Evolutionary conservation across 1,140 invertebrate species (phyloP).

Genomic region (Ridgeia piscesae): DNA sequence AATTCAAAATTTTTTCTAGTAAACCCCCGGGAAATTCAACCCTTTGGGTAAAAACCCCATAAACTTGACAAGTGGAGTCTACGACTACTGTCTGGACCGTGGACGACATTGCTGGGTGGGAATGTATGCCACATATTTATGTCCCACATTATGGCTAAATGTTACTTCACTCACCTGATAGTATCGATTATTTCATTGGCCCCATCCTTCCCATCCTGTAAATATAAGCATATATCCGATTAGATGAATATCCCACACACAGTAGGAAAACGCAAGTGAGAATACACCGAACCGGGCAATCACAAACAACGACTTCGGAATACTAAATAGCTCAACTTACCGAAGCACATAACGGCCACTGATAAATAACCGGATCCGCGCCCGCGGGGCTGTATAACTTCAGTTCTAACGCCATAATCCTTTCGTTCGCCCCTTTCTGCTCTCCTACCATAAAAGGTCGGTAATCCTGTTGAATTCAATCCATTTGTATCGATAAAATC

Average conservation of each 20-base stretch:
- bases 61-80: too few species aligned
- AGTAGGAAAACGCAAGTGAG: not conserved
- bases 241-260: not conserved
- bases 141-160: not conserved
- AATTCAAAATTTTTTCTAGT: too few species aligned
- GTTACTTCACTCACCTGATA: slow-evolving; percentile 68
- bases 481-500: slow-evolving; percentile 8
- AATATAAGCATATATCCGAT: slow-evolving; percentile 47
- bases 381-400: slow-evolving; percentile 92
- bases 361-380: slow-evolving; percentile 87
- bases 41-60: too few species aligned
- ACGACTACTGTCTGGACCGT: too few species aligned
- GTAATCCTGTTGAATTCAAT: not conserved
- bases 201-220: slow-evolving; percentile 87
- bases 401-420: slow-evolving; percentile 68
- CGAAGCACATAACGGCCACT: slow-evolving; percentile 89
- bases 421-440: slow-evolving; percentile 14
- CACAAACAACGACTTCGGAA: slow-evolving; percentile 14
- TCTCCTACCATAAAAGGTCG: not conserved
- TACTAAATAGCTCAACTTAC: slow-evolving; percentile 63
- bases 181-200: slow-evolving; percentile 87
- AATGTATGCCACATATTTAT: too few species aligned
- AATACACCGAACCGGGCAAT: not conserved
- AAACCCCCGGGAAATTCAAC: too few species aligned
- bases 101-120: too few species aligned